Evolutionary conservation across 2,797 vertebrate species (phyloP), one percentile per base, ranked within the genome.

Genomic region (Botia almorhae): DNA sequence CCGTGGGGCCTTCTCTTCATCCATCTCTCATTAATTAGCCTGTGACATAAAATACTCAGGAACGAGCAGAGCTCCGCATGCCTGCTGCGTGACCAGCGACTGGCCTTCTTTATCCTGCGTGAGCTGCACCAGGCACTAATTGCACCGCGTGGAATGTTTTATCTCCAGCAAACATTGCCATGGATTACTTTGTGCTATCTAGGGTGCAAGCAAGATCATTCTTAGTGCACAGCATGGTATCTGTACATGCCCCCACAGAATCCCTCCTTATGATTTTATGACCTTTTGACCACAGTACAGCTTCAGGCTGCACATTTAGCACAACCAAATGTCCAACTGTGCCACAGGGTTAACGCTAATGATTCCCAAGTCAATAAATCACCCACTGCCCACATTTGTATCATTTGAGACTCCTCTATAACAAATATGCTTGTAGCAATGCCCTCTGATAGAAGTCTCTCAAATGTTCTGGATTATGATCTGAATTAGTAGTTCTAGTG

Each of bases 21-120:
- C 19, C 69, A 56, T 73, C 69, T 29, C 29, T 74, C 70, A 80
- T 48, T 73, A 29, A 67, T 73, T 3, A n/a, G n/a, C 11, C 46
- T 14, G 17, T 48, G 11, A 11, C 46, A 8, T 50, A 55, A 68
- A 21, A 0, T 11, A 56, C 33, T 56, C 50, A 16, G 50, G 61
- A 73, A 58, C 7, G 14, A 56, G 50, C 17, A 56, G 67, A 46
- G 17, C 61, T 73, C n/a, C 26, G 14, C 55, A 58, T 53, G 53
- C 43, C 68, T 43, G 55, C 80, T 70, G 43, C 3, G 33, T 75
- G 74, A 69, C 80, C 65, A 48, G 43, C 11, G 7, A 14, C 65
- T 80, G 33, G 48, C 78, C 69, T 73, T 65, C 19, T 43, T 50
- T 56, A 48, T 80, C 50, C 51, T 73, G 70, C 8, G 2, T 16